Evolutionary conservation across 2,888 invertebrate genomes (phyloP), one percentile per base, ranked within the genome.

Genomic region (Volucella zonaria): DNA sequence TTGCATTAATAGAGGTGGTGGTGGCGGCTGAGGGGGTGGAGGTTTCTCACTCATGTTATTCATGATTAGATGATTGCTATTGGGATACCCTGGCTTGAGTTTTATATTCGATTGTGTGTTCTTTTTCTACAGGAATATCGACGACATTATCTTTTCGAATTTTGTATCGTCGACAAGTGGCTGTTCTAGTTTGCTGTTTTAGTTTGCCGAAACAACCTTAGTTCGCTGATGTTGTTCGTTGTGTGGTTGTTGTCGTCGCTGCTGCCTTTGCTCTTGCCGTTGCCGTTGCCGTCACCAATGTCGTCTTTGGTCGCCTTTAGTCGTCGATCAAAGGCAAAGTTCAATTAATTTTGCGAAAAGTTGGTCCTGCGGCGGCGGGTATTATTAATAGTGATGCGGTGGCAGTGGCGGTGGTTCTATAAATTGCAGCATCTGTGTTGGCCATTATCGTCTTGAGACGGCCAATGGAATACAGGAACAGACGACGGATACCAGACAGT

Each of bases 331-430:
- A 68, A 82, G 68, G 51, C 56, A 45, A 74, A 82, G 78, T 78
- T 82, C 82, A 82, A 82, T 82, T 78, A 82, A 82, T 79, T 82
- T 73, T 70, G 59, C 56, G 58, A 79, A 79, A 82, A 82, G 74
- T 82, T 82, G 10, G 68, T 58, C 79, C 64, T 73, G 68, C 52
- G 62, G 68, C 52, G 51, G 68, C 45, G 43, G 64, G 58, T 64
- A 70, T 79, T 70, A 74, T 74, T 74, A 82, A 68, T 82, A 62
- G 62, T 51, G 56, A 45, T 62, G 49, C 62, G 56, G 62, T 71
- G 54, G 52, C 52, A 64, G 58, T 64, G 51, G 62, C 59, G 56
- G 47, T 64, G 45, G 47, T 70, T 74, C 56, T 49, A 62, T 40
- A 54, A 15, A 58, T 67, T 31, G 47, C 51, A 56, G 62, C 73